Conservation (phyloP, 2,113 vertebrate genomes). For the Coregonus clupeaformis region DNA sequence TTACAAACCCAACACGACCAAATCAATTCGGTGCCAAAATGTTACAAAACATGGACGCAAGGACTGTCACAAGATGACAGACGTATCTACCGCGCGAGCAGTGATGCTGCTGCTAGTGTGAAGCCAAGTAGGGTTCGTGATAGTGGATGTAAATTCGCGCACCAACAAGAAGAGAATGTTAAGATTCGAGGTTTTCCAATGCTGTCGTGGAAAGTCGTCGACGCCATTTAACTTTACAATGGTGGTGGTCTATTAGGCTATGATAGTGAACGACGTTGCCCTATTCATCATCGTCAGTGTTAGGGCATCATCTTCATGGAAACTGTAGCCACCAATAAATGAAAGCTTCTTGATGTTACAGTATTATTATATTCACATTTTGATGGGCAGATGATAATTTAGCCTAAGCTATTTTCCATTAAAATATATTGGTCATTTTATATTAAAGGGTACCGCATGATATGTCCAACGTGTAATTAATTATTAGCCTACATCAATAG, state of each 20-base stretch:
- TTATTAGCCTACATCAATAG: too few species aligned
- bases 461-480: too few species aligned
- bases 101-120: constrained; percentile 35
- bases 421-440: too few species aligned
- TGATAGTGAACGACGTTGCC: not conserved
- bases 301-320: constrained; percentile 29
- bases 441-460: too few species aligned
- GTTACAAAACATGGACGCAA: constrained; percentile 44
- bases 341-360: too few species aligned
- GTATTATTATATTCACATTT: too few species aligned
- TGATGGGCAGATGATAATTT: too few species aligned
- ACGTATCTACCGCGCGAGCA: constrained; percentile 45
- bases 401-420: too few species aligned
- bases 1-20: constrained; percentile 24
- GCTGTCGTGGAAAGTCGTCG: constrained; percentile 7
- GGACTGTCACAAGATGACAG: constrained; percentile 64
- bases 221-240: constrained; percentile 27
- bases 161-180: constrained; percentile 32
- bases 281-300: constrained; percentile 4
- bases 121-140: constrained; percentile 34
- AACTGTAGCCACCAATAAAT: too few species aligned
- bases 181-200: constrained; percentile 36
- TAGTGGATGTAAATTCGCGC: constrained; percentile 33
- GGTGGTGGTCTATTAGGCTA: not conserved
- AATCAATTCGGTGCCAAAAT: constrained; percentile 44